Base-by-base conservation (phyloP, 2,888 invertebrate genomes). In the Lasioglossum calceatum region DNA sequence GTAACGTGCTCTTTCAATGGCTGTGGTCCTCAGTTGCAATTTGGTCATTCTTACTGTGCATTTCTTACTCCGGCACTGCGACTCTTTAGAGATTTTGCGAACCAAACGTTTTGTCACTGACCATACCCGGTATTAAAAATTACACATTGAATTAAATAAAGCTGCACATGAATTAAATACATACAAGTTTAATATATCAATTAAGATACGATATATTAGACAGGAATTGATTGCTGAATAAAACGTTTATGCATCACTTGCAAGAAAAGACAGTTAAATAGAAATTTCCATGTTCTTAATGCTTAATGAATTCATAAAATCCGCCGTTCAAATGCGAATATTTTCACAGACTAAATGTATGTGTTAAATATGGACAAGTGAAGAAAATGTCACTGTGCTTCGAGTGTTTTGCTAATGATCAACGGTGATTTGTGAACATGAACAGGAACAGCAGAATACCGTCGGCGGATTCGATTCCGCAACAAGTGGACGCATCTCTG, bases 391-490 rank as follows among this genome's bases (percentile, higher is more conserved):
- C 36, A 70, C 10, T 70, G 23, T 39, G 23, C 8, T 39, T 70
- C 23, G 19, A 36, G 10, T 42, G 39, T 70, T 36, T 23, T 19
- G 39, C 32, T 36, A 50, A 44, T 8, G 61, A 50, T 47, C 10
- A 42, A 61, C 47, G 39, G 32, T 44, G 36, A 50, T 87, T 50
- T 36, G 58, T 72, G 85, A 77, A 47, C 79, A 85, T 91, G 88
- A 87, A 78, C 94, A 97, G 96, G 92, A 97, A 96, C 93, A 97
- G 96, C 92, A 96, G 96, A 86, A 96, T 96, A 89, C 96, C 97
- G 1, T 96, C 96, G 39, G 96, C 96, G 23, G 96, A 97, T 92
- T 96, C 96, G 90, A 96, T 96, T 88, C 96, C 96, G 36, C 96
- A 96, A 76, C 95, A 96, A 85, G 91, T 94, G n/a, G 95, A 94